Percentiles rank a stretch among this genome's conserved stretches.
These are phyloP conservation scores for Willowsia nigromaculata DNA, from an alignment of 2,888 invertebrate species.

Conservation along the genomic window DNA sequence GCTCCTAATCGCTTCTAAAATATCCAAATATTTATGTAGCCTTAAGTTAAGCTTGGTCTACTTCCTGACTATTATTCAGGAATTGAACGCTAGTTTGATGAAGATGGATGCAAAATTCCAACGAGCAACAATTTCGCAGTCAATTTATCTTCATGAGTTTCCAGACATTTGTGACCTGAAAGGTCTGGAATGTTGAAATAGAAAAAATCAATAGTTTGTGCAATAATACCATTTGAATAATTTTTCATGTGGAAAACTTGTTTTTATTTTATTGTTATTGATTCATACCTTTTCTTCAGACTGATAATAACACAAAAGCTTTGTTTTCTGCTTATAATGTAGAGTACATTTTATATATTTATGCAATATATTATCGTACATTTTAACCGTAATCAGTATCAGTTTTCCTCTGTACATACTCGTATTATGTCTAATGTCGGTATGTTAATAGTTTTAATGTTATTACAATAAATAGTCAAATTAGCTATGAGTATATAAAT, in stretches of 20 bases:
- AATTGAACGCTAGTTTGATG: too few relatives aligned
- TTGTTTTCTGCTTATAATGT: constrained; percentile 1
- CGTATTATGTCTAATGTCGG: background rate
- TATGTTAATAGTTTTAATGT: background rate
- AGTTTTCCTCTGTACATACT: constrained; percentile 6
- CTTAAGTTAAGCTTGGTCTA: too few relatives aligned
- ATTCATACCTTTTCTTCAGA: constrained; percentile 56
- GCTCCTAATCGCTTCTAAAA: too few relatives aligned
- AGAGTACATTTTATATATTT: constrained; percentile 14
- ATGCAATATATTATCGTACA: background rate
- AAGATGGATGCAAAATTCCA: too few relatives aligned
- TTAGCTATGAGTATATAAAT: background rate
- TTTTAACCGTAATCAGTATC: constrained; percentile 21
- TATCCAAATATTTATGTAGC: too few relatives aligned
- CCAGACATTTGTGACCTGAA: background rate
- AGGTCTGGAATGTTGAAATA: too few relatives aligned
- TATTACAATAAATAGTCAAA: background rate
- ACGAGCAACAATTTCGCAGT: too few relatives aligned
- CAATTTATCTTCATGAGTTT: too few relatives aligned
- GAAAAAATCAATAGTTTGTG: background rate
- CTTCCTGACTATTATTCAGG: too few relatives aligned
- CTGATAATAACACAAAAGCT: constrained; percentile 51
- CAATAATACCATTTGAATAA: background rate
- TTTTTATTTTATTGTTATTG: constrained; percentile 47
- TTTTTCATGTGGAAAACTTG: constrained; percentile 52